Base-by-base conservation (phyloP, 2,888 invertebrate species). In the Bombyx huttoni region DNA sequence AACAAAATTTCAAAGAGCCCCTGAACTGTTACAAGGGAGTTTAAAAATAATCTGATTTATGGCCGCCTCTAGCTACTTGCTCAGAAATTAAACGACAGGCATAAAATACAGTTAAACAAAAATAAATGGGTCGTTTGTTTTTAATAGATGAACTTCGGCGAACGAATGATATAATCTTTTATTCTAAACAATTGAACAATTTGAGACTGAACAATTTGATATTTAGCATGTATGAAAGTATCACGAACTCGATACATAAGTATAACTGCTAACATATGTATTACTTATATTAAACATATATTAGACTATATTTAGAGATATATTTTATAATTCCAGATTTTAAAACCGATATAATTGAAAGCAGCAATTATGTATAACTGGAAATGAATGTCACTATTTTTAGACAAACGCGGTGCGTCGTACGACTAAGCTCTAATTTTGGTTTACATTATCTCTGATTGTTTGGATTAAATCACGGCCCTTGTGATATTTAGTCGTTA, bases 41-140 rank as follows among this genome's bases (percentile, higher is more conserved):
- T 73, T 75, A 73, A 75, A 76, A 75, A 76, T 75, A 68, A 71
- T 66, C 61, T 65, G 63, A 72, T 71, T 70, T 73, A 72, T 64
- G 59, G 53, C 57, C 62, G 64, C 63, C 65, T 59, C 62, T 55
- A 54, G 64, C 62, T 60, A 64, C 62, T 64, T 56, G 57, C 57
- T 61, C 54, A 52, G 56, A 60, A 63, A 65, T 66, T 63, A 63
- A 62, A 65, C 60, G 61, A 58, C 61, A 60, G 52, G 52, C 60
- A 58, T 60, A 63, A 65, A 61, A 58, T 56, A 59, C 50, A 49
- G 51, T 54, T 55, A 56, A 46, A 53, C 46, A 48, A 49, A 52
- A 52, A 52, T 49, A 52, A 49, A 52, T 52, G 52, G 34, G 35
- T n/a, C 49, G 13, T 49, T 13, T 49, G n/a, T 49, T 13, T 49